Percentiles rank a stretch among this genome's conserved stretches.
phyloP scores from a whole-genome alignment of 35 echinoderm and acorn worm species.

The Heliocidaris tuberculata region DNA sequence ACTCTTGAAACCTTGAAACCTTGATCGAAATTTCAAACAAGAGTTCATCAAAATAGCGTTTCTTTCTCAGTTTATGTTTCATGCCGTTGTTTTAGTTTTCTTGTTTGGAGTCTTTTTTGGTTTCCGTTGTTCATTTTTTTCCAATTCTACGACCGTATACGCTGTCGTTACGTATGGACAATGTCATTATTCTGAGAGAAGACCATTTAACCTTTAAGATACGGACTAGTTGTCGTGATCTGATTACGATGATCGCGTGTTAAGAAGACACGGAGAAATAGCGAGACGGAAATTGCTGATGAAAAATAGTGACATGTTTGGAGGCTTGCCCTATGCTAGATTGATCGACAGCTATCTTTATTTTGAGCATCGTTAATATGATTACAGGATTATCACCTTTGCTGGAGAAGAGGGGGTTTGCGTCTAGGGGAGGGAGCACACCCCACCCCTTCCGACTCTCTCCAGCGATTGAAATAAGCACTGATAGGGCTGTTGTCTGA shows the following conservation, averaged over 20 bases:
- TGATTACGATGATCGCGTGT: not conserved
- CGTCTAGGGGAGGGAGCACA: too few relatives aligned
- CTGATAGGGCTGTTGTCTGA: too few relatives aligned
- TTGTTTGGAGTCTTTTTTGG: too few relatives aligned
- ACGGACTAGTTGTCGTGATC: not conserved
- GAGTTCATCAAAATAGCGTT: too few relatives aligned
- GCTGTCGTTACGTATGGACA: not conserved
- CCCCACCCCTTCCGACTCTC: too few relatives aligned
- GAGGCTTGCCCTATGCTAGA: not conserved
- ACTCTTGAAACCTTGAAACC: too few relatives aligned
- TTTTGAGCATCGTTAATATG: not conserved
- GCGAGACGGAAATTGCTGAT: not conserved
- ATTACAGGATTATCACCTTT: not conserved
- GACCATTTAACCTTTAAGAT: not conserved
- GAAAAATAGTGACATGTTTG: conserved; percentile 4
- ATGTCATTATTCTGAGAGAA: not conserved
- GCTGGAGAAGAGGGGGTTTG: not conserved
- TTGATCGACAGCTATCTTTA: not conserved
- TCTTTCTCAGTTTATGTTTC: too few relatives aligned
- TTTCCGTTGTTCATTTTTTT: too few relatives aligned
- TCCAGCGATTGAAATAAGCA: too few relatives aligned
- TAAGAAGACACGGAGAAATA: not conserved
- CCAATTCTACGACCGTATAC: not conserved
- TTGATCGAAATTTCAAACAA: too few relatives aligned
- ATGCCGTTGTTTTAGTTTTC: too few relatives aligned